Evolutionary conservation across 2,888 invertebrate genomes (phyloP), one percentile per base, ranked within the genome.

Genomic region (Unio delphinus): DNA sequence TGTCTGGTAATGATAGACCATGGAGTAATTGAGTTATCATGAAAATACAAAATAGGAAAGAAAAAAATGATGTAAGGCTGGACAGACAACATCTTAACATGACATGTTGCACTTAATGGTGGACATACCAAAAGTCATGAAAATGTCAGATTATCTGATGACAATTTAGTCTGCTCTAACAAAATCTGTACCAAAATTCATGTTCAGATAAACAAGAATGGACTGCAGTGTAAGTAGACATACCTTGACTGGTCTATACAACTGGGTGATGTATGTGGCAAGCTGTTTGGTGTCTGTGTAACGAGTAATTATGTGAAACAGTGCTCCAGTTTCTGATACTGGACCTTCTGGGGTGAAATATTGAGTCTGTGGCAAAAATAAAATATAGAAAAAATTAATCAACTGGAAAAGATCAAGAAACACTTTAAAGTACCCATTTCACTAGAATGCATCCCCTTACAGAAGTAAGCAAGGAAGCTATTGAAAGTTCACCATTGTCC

Each of bases 211-310:
- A 18, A 34, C 28, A 62, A 34, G 17, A 4, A 4, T 4, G 15
- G 45, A 45, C 28, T 64, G n/a, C 3, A 23, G 18, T 11, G 20
- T 54, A 7, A 67, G 30, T 26, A 55, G 45, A 18, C 73, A 67
- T 62, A 85, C 86, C 78, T 80, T 82, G 54, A 84, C 75, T 26
- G 86, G 85, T 77, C 77, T 83, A 73, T 86, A 87, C 57, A 86
- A 71, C n/a, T 83, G 73, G 8, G 85, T 86, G 54, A 82, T 70
- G 72, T 87, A 85, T 3, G 81, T 79, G n/a, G 85, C 82, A 20
- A 87, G 74, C 54, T 80, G 77, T n/a, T 82, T 72, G 4, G 85
- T 83, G 34, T 79, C 76, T 15, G 71, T 63, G 65, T 86, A 78
- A 60, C 74, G 74, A 61, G 80, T 75, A 4, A 85, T 73, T 11